phyloP scores from a whole-genome alignment of 2,113 vertebrate genomes.

The Rattus rattus region DNA sequence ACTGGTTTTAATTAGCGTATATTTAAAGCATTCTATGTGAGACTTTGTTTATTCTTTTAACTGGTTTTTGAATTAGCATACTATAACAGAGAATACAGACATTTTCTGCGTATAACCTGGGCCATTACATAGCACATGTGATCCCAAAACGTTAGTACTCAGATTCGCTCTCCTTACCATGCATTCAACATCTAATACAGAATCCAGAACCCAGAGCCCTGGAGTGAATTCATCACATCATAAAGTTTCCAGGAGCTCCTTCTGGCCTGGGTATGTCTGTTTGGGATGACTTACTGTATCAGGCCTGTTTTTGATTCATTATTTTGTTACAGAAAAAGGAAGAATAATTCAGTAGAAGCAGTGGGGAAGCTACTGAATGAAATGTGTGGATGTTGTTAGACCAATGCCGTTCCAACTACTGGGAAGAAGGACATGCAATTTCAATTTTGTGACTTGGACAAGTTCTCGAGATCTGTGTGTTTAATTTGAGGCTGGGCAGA shows the following conservation, averaged over 20 bases:
- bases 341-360: background rate
- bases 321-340: background rate
- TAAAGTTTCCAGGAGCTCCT: background rate
- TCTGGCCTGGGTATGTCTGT: background rate
- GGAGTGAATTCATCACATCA: background rate
- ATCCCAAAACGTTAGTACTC: background rate
- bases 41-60: slow-evolving; percentile 20
- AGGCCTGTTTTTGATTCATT: slow-evolving; percentile 15
- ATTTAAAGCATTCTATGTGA: background rate
- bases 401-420: background rate
- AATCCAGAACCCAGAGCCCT: background rate
- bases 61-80: background rate
- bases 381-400: background rate
- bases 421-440: background rate
- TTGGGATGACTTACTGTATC: background rate
- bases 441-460: background rate
- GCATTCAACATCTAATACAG: background rate
- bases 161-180: background rate
- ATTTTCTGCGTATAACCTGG: background rate
- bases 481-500: background rate
- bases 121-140: background rate
- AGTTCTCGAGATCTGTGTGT: background rate
- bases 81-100: background rate
- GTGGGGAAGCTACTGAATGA: no score
- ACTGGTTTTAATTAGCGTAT: background rate